Conservation (phyloP, 2,797 vertebrate genomes). For the Myiotriccus ornatus region DNA sequence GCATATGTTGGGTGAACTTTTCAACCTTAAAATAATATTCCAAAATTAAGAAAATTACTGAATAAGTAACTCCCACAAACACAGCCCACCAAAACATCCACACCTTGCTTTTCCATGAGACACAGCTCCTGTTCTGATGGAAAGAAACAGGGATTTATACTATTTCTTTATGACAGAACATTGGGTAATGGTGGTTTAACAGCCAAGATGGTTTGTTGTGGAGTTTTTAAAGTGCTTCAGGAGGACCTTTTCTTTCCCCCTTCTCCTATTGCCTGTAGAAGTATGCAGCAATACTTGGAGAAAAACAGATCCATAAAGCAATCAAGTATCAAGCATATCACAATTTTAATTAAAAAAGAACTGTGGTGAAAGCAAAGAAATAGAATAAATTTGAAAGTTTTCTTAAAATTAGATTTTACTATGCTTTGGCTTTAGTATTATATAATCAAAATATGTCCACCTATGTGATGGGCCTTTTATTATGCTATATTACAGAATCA, state of each 20-base stretch:
- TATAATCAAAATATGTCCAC: not conserved
- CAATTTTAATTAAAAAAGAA: not conserved
- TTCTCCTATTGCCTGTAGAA: not conserved
- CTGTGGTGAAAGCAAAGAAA: not conserved
- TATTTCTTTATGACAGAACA: not conserved
- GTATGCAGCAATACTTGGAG: not conserved
- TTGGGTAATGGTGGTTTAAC: not conserved
- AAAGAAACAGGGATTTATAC: not conserved
- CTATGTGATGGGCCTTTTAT: not conserved
- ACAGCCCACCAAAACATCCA: not conserved
- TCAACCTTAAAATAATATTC: slow-evolving; percentile 22
- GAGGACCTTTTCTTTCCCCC: not conserved
- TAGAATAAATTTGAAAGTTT: not conserved
- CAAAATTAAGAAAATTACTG: not conserved
- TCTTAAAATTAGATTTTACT: not conserved
- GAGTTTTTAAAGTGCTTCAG: not conserved
- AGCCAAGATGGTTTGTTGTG: not conserved
- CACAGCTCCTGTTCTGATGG: not conserved
- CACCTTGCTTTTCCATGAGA: not conserved
- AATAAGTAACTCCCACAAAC: not conserved
- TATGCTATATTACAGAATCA: not conserved
- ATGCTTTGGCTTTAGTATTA: not conserved
- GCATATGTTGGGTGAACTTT: slow-evolving; percentile 12
- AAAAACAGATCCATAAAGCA: not conserved
- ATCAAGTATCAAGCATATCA: not conserved